phyloP scores from a whole-genome alignment of 1,140 invertebrate species.

The Asbolus verrucosus region DNA sequence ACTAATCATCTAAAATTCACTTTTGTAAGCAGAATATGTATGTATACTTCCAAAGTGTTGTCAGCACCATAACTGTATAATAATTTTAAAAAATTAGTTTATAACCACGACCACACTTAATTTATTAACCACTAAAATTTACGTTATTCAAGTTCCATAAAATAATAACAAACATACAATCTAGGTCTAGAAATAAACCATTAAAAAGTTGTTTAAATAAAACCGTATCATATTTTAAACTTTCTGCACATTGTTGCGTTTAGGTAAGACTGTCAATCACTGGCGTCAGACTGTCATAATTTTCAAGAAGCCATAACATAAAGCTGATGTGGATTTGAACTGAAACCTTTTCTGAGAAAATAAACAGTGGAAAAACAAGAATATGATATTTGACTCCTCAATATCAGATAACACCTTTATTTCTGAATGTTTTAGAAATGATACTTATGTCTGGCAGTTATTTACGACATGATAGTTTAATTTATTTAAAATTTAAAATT shows the following conservation, averaged over 20 bases:
- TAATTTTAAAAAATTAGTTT: too few species aligned
- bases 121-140: too few species aligned
- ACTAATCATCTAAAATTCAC: too few species aligned
- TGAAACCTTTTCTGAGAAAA: constrained; percentile 22
- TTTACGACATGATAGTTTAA: too few species aligned
- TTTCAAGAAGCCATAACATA: constrained; percentile 34
- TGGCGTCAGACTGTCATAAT: constrained; percentile 41
- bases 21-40: too few species aligned
- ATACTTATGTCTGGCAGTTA: background rate
- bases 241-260: constrained; percentile 17
- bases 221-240: constrained; percentile 13
- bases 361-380: too few species aligned
- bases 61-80: too few species aligned
- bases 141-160: background rate
- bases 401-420: too few species aligned
- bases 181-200: background rate
- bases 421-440: background rate
- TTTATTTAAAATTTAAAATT: too few species aligned
- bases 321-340: constrained; percentile 11
- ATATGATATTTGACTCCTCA: too few species aligned
- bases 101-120: too few species aligned
- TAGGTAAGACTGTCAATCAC: background rate
- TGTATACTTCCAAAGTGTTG: too few species aligned
- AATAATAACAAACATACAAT: background rate
- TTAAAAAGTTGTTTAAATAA: constrained; percentile 3